Evolutionary conservation across 2,888 invertebrate species (phyloP).

Genomic region (Zaprionus lineosus): DNA sequence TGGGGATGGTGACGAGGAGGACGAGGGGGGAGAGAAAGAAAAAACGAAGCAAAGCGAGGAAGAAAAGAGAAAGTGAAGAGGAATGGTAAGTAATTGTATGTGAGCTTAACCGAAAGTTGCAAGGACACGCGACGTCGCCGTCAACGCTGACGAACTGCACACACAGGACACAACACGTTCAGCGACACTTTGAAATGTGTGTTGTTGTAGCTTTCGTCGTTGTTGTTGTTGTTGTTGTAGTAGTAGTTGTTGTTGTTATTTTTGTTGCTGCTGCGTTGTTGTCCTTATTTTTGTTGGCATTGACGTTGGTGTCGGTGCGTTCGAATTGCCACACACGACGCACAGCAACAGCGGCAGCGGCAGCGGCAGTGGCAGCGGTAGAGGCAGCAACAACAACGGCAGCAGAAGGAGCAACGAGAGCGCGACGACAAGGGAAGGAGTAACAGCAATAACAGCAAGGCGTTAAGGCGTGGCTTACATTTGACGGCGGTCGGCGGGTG

Average conservation of each 20-base stretch:
- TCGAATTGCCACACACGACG: conserved; percentile 31
- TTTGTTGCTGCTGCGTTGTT: conserved; percentile 31
- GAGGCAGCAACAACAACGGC: neutral
- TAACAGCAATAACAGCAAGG: conserved; percentile 22
- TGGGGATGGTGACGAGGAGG: too few species aligned
- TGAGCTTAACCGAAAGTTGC: conserved; percentile 53
- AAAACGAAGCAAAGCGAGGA: neutral
- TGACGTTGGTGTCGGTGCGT: conserved; percentile 21
- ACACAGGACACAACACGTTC: conserved; percentile 15
- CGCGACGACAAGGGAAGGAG: neutral
- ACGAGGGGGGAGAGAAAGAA: neutral
- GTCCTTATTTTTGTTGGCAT: conserved; percentile 19
- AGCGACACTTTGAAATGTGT: conserved; percentile 54
- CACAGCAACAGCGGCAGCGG: conserved; percentile 12
- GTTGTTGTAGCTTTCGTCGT: too few species aligned
- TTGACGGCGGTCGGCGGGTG: conserved; percentile 17
- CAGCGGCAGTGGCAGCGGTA: neutral
- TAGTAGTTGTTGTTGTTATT: conserved; percentile 38
- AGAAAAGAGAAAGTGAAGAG: conserved; percentile 1
- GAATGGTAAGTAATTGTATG: conserved; percentile 7
- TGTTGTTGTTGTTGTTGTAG: conserved; percentile 17
- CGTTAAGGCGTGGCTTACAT: conserved; percentile 35
- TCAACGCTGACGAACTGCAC: conserved; percentile 17
- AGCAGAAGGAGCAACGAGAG: too few species aligned
- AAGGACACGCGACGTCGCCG: conserved; percentile 53